Conservation (phyloP, 2,797 vertebrate genomes). For the Microtus agrestis region DNA sequence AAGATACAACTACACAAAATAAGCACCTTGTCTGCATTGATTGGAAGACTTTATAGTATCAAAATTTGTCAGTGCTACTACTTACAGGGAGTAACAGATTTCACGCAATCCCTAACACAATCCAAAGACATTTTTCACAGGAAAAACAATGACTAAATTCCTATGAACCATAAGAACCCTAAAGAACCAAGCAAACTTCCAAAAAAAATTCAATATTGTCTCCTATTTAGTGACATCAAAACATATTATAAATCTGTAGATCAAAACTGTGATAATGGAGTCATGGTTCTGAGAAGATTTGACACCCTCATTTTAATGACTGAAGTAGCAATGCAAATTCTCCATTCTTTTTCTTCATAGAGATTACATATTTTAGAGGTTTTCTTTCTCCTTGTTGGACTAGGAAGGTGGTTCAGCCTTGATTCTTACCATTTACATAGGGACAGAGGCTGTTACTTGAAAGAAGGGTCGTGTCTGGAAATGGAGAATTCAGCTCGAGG, state of each 20-base stretch:
- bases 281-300: neutral
- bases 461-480: neutral
- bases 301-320: neutral
- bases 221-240: neutral
- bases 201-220: neutral
- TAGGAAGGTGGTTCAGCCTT: neutral
- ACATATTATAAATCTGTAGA: neutral
- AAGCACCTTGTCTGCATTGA: neutral
- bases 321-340: slow-evolving; percentile 24
- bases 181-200: neutral
- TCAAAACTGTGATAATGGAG: neutral
- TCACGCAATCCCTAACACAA: neutral
- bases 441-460: neutral
- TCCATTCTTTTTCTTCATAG: slow-evolving; percentile 53
- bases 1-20: neutral
- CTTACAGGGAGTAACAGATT: neutral
- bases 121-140: neutral
- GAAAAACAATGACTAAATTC: neutral
- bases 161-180: neutral
- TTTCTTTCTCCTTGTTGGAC: neutral
- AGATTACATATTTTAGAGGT: neutral
- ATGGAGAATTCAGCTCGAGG: neutral
- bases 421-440: neutral
- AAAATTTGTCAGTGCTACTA: neutral
- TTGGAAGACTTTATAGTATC: neutral